phyloP scores from a whole-genome alignment of 2,888 invertebrate species.

The Eupelmus urozonus region DNA sequence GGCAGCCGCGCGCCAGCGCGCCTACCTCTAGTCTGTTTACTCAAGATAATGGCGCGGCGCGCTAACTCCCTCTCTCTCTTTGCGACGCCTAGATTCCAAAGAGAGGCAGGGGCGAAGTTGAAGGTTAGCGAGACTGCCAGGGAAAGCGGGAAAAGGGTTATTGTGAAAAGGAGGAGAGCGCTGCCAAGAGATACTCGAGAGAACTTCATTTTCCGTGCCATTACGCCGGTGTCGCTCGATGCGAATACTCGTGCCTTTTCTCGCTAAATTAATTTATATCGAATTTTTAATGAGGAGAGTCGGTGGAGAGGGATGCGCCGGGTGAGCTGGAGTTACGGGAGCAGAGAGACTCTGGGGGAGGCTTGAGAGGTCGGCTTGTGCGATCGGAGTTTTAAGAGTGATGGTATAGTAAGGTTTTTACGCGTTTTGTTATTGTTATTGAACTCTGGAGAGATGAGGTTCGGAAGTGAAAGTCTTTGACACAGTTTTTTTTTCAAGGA shows the following conservation, averaged over 20 bases:
- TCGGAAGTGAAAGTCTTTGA: too few relatives aligned
- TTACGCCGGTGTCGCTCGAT: constrained; percentile 65
- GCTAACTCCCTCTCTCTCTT: constrained; percentile 8
- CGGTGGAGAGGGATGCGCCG: too few relatives aligned
- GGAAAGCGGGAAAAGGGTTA: constrained; percentile 62
- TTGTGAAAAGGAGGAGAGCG: constrained; percentile 16
- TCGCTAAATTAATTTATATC: constrained; percentile 76
- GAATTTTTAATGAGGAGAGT: constrained; percentile 76
- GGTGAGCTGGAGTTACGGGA: too few relatives aligned
- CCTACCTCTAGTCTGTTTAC: constrained; percentile 73
- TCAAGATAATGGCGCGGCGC: constrained; percentile 72
- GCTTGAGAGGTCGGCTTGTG: too few relatives aligned
- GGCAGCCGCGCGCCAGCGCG: constrained; percentile 29
- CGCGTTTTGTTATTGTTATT: too few relatives aligned
- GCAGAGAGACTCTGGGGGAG: too few relatives aligned
- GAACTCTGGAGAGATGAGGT: too few relatives aligned
- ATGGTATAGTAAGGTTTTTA: too few relatives aligned
- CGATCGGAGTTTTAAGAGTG: too few relatives aligned
- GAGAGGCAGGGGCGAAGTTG: constrained; percentile 45
- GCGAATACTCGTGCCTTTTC: constrained; percentile 70
- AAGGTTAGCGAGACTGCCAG: constrained; percentile 56
- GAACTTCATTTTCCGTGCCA: constrained; percentile 76
- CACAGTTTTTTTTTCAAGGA: too few relatives aligned
- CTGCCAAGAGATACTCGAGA: constrained; percentile 63
- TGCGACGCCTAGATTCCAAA: background rate